Conservation (phyloP, 2,113 vertebrate species). For the Donacobius atricapilla region DNA sequence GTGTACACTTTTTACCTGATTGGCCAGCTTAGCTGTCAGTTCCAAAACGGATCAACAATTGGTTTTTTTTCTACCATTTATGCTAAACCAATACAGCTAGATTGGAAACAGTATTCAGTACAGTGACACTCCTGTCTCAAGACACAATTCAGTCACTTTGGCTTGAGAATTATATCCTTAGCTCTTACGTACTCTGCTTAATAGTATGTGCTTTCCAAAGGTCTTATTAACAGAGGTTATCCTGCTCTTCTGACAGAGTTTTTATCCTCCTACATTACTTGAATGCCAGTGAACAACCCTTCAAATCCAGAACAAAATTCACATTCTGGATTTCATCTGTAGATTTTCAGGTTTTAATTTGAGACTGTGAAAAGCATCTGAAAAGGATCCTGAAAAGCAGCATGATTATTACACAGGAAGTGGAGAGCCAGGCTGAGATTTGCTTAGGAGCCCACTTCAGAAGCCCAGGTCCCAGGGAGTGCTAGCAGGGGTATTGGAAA, state of each 20-base stretch:
- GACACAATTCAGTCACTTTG: neutral
- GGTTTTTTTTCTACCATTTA: too few relatives aligned
- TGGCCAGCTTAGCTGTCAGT: too few relatives aligned
- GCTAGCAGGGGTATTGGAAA: neutral
- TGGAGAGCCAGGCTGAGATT: neutral
- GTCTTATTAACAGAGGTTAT: neutral
- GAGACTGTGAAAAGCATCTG: neutral
- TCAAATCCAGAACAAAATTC: neutral
- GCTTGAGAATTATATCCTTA: neutral
- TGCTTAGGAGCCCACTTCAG: neutral
- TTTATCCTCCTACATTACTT: neutral
- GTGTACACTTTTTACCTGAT: too few relatives aligned
- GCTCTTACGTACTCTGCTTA: neutral
- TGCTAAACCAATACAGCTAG: too few relatives aligned
- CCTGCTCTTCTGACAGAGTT: neutral
- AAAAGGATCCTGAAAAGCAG: neutral
- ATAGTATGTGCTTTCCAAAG: neutral
- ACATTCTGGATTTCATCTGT: neutral
- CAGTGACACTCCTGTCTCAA: neutral
- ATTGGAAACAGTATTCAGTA: neutral
- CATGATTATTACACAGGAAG: neutral
- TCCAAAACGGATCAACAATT: too few relatives aligned
- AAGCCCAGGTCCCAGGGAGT: neutral
- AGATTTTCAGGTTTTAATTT: neutral
- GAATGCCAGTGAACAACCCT: neutral